Conservation (phyloP, 2,113 vertebrate genomes). For the Platycercus adscitus region DNA sequence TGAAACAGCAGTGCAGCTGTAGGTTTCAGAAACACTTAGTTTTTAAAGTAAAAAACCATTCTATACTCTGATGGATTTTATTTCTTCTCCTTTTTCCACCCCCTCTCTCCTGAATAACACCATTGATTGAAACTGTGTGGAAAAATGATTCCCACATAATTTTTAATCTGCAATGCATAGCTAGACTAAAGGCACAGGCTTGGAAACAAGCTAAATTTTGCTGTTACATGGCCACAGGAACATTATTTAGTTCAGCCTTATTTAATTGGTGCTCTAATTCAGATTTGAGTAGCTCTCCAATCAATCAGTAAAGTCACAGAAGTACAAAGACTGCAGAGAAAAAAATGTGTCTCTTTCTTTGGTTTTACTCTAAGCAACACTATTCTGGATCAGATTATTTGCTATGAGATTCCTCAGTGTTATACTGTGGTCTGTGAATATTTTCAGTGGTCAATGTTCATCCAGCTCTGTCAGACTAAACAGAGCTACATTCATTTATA, state of each 20-base stretch:
- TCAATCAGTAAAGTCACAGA: background rate
- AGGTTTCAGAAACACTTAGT: background rate
- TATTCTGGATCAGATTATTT: background rate
- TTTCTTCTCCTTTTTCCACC: background rate
- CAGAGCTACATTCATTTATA: background rate
- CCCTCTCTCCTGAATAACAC: background rate
- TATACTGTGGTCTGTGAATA: background rate
- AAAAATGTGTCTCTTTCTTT: background rate
- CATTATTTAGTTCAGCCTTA: background rate
- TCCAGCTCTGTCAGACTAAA: background rate
- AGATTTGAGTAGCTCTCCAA: background rate
- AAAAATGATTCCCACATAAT: background rate
- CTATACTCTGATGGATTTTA: background rate
- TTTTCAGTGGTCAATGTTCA: background rate
- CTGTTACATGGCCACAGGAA: background rate
- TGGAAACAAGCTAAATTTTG: background rate
- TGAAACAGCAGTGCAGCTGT: background rate
- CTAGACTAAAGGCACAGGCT: background rate
- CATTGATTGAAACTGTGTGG: background rate
- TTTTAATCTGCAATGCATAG: background rate
- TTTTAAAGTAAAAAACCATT: background rate
- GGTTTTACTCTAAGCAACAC: background rate
- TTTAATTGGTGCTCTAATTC: slow-evolving; percentile 6
- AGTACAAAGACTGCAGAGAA: background rate
- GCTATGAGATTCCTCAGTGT: background rate